Conservation (phyloP, 2,113 vertebrate genomes). For the Oreotrochilus melanogaster region DNA sequence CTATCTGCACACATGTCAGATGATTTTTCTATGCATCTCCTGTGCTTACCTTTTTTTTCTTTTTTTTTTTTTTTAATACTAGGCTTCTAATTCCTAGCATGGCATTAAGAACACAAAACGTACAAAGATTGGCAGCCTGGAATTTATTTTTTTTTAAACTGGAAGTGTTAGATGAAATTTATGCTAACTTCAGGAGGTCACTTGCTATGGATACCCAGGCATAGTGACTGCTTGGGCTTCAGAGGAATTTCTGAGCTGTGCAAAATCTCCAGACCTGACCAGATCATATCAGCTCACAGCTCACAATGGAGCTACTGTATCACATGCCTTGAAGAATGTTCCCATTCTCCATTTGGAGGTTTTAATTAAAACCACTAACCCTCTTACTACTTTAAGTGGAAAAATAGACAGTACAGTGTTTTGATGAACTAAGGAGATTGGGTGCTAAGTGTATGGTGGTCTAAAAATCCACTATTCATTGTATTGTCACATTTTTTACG, state of each 20-base stretch:
- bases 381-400: background rate
- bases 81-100: background rate
- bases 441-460: background rate
- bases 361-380: background rate
- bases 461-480: background rate
- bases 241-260: background rate
- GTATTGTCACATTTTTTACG: background rate
- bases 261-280: background rate
- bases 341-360: background rate
- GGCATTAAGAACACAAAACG: background rate
- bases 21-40: background rate
- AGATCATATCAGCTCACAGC: background rate
- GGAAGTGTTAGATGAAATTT: background rate
- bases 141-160: background rate
- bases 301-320: background rate
- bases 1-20: background rate
- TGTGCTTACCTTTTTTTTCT: rapidly evolving
- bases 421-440: background rate
- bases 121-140: rapidly evolving
- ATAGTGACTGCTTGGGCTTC: background rate
- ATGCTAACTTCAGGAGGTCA: background rate
- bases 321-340: background rate
- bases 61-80: background rate
- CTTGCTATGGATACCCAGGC: background rate
- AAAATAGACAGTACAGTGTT: background rate